phyloP scores from a whole-genome alignment of 2,113 vertebrate genomes.

The Anguilla rostrata region DNA sequence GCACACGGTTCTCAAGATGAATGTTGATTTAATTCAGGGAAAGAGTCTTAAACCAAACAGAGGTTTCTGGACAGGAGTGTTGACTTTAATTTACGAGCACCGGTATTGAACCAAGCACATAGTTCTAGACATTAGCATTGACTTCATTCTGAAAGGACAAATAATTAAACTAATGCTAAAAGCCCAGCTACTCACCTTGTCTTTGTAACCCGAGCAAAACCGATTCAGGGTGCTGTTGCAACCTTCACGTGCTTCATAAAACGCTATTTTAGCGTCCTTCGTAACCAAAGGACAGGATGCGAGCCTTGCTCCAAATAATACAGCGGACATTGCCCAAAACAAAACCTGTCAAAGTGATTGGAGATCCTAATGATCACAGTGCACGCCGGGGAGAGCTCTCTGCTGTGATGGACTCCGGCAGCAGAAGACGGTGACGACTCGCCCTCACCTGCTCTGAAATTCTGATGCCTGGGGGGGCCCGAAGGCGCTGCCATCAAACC shows the following conservation, averaged over 20 bases:
- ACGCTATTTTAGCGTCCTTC: neutral
- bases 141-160: neutral
- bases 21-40: neutral
- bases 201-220: neutral
- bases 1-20: neutral
- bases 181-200: neutral
- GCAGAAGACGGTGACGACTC: neutral
- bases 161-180: neutral
- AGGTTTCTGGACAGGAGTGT: too few species aligned
- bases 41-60: too few species aligned
- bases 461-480: slow-evolving; percentile 37
- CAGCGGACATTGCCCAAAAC: slow-evolving; percentile 29
- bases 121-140: neutral
- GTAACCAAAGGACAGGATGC: neutral
- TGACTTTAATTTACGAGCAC: neutral
- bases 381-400: slow-evolving; percentile 33
- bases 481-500: slow-evolving; percentile 43
- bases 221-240: neutral
- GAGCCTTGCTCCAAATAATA: slow-evolving; percentile 21
- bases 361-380: slow-evolving; percentile 33
- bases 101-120: neutral
- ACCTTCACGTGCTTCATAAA: neutral
- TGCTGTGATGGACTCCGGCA: slow-evolving; percentile 18
- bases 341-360: slow-evolving; percentile 38
- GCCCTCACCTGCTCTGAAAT: slow-evolving; percentile 46